Conservation (phyloP, 2,888 invertebrate genomes). For the Ectobius pallidus region DNA sequence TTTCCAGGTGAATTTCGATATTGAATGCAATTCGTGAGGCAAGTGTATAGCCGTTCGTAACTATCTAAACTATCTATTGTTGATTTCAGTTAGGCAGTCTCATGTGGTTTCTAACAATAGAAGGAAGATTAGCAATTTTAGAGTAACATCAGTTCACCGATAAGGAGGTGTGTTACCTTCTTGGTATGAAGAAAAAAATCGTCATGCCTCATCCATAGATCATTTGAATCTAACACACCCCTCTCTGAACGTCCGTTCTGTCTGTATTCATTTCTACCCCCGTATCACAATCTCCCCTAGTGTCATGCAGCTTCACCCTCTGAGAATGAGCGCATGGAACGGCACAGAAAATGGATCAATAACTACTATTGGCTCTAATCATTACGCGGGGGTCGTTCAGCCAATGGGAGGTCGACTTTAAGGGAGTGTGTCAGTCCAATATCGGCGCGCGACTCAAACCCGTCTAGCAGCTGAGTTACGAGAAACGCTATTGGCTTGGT, state of each 20-base stretch:
- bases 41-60: too few species aligned
- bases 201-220: too few species aligned
- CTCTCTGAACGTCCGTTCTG: constrained; percentile 5
- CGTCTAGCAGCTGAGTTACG: neutral
- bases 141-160: too few species aligned
- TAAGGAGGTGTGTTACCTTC: too few species aligned
- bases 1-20: too few species aligned
- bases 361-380: constrained; percentile 41
- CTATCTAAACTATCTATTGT: too few species aligned
- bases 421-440: neutral
- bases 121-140: too few species aligned
- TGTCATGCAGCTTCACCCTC: constrained; percentile 22
- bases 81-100: too few species aligned
- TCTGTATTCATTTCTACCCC: constrained; percentile 21
- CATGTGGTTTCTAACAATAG: too few species aligned
- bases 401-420: constrained; percentile 31
- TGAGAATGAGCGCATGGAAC: constrained; percentile 18
- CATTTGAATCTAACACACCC: constrained; percentile 3
- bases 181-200: too few species aligned
- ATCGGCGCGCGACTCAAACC: constrained; percentile 32
- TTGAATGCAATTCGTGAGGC: too few species aligned
- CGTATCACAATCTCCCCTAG: constrained; percentile 36
- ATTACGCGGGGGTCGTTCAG: constrained; percentile 36
- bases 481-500: constrained; percentile 13
- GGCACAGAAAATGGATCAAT: constrained; percentile 38